Percentiles rank a stretch among this genome's conserved stretches.
phyloP scores from a whole-genome alignment of 2,888 invertebrate species.

The Orthosia gothica region DNA sequence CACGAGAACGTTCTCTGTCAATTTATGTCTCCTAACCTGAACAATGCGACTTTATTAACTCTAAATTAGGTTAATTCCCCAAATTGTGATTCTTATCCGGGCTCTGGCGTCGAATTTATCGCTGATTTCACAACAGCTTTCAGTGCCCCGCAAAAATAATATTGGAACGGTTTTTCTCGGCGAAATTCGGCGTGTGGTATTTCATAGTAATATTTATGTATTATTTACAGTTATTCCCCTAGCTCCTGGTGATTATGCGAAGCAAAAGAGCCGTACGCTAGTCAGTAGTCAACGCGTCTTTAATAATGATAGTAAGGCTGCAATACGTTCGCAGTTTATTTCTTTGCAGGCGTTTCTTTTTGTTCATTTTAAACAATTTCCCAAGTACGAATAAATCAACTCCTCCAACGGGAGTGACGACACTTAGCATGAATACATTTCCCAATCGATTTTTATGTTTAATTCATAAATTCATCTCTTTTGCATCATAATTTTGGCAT shows the following conservation, averaged over 20 bases:
- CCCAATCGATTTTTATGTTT: conserved; percentile 72
- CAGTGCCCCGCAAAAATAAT: conserved; percentile 14
- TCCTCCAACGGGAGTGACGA: conserved; percentile 65
- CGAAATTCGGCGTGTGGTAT: not conserved
- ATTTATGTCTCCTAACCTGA: conserved; percentile 39
- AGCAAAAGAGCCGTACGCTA: conserved; percentile 29
- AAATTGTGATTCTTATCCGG: conserved; percentile 47
- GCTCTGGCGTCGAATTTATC: conserved; percentile 27
- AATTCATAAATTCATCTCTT: conserved; percentile 72
- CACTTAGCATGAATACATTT: conserved; percentile 73
- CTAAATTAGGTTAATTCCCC: conserved; percentile 37
- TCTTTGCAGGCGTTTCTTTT: conserved; percentile 20
- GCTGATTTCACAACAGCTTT: conserved; percentile 24
- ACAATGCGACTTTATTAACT: conserved; percentile 45
- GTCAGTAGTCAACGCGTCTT: conserved; percentile 27
- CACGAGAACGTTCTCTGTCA: conserved; percentile 10
- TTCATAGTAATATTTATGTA: not conserved
- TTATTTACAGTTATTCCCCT: conserved; percentile 8
- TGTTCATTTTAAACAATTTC: conserved; percentile 64
- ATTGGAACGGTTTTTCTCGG: not conserved
- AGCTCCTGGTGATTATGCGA: not conserved
- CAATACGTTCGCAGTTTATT: conserved; percentile 29
- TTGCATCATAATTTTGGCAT: conserved; percentile 50
- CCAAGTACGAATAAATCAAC: conserved; percentile 73
- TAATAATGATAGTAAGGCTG: conserved; percentile 23